Base-by-base conservation (phyloP, 2,888 invertebrate genomes). In the Tipula lateralis region DNA sequence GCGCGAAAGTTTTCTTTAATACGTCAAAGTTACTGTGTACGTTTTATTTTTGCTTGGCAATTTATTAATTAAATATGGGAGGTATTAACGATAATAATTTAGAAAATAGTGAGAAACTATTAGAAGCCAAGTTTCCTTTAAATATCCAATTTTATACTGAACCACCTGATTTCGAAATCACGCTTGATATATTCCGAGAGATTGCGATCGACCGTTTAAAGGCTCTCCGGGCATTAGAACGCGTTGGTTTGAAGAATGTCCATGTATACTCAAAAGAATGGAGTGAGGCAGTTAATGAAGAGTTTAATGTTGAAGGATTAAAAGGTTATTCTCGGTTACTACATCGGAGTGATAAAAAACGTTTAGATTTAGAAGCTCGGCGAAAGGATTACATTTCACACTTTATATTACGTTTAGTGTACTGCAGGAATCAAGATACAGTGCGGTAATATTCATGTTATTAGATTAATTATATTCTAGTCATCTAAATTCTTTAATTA, bases 301-400 rank as follows among this genome's bases (percentile, higher is more conserved):
- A 95, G 87, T 88, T 96, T 84, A 92, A 91, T 86, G 93, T 93
- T 85, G 94, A 94, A 88, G 94, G 94, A 0, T 89, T 95, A 30
- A 93, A 93, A 87, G 92, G 93, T 85, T 94, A 93, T 87, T 89
- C 92, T 7, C 92, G 93, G 86, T 90, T 95, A 24, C 91, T 94
- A 86, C 91, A 92, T 86, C 90, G 91, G 84, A 92, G 91, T 50
- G 91, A 91, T 87, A 91, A 91, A 6, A 91, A 92, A 66, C 91
- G 91, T 13, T 88, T 90, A 0, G 94, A 95, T 87, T 88, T 94
- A 81, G 93, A 94, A 88, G 93, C 93, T 0, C 92, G 96, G 85
- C 92, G 93, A 36, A 93, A 93, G 86, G 99, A 99, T 90, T 95
- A 96, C 87, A 93, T 98, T 84, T 97, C 99, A 0, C 99, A 99